A percentile compares a stretch with the other conserved stretches of the same genome.
Conservation (phyloP, 2,888 invertebrate species). For the Callosobruchus maculatus region DNA sequence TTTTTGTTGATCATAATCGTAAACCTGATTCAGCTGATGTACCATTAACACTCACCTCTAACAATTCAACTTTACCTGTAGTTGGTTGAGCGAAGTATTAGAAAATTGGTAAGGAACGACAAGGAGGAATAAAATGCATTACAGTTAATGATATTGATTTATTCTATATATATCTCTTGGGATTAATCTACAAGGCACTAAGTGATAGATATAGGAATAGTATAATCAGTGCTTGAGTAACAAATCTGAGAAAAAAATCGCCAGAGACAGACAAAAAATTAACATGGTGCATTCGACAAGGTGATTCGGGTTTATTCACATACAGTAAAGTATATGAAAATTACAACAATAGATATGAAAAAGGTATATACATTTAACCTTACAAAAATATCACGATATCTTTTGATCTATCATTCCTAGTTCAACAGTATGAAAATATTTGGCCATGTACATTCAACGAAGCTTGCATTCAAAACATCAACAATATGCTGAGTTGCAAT, state of each 20-base stretch:
- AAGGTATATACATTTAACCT: not conserved
- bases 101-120: no score
- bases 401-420: not conserved
- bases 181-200: slow-evolving; percentile 37
- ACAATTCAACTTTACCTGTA: no score
- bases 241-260: not conserved
- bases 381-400: not conserved
- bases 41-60: no score
- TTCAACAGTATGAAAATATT: not conserved
- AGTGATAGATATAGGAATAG: slow-evolving; percentile 9
- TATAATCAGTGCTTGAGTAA: not conserved
- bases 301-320: not conserved
- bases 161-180: slow-evolving; percentile 13
- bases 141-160: no score
- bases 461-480: not conserved
- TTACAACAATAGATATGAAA: not conserved
- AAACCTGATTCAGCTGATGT: no score
- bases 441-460: not conserved
- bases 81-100: no score
- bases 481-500: not conserved
- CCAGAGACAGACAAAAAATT: not conserved
- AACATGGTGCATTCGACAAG: not conserved
- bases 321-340: not conserved
- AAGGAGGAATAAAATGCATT: no score
- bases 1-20: no score